phyloP scores from a whole-genome alignment of 1,140 invertebrate genomes.

The Drosophila yakuba region DNA sequence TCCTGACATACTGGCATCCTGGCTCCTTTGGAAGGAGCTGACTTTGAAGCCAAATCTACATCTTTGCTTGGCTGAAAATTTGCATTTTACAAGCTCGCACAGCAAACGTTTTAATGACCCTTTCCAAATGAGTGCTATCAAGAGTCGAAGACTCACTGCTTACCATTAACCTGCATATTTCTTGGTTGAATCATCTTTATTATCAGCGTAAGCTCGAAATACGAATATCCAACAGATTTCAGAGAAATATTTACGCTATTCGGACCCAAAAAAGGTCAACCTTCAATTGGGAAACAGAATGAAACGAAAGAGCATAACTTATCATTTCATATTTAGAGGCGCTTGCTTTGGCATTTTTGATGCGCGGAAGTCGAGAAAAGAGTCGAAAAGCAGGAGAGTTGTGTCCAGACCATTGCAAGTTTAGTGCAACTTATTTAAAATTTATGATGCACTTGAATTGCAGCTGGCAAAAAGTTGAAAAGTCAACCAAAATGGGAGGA shows the following conservation, averaged over 20 bases:
- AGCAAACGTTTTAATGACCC: constrained; percentile 11
- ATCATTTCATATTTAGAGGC: constrained; percentile 42
- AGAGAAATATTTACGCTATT: no score
- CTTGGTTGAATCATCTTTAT: no score
- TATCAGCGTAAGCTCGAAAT: no score
- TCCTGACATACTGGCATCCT: background rate
- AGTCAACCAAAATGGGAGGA: constrained; percentile 23
- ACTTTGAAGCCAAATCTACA: constrained; percentile 7
- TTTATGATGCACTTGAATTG: constrained; percentile 74
- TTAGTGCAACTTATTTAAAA: constrained; percentile 70
- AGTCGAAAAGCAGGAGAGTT: background rate
- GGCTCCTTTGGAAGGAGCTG: background rate
- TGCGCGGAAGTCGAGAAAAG: constrained; percentile 2
- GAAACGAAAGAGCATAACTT: constrained; percentile 19
- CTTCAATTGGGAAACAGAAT: background rate
- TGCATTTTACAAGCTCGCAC: constrained; percentile 31
- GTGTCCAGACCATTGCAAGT: constrained; percentile 44
- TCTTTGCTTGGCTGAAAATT: constrained; percentile 32
- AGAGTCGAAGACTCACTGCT: background rate
- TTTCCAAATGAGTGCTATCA: background rate
- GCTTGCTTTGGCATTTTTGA: constrained; percentile 37
- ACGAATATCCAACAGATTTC: no score
- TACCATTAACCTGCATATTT: no score
- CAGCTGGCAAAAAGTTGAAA: constrained; percentile 59
- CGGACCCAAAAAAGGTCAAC: no score